Evolutionary conservation across 53 echinoderm and acorn worm species (phyloP).

Genomic region (Holothuria leucospilota): DNA sequence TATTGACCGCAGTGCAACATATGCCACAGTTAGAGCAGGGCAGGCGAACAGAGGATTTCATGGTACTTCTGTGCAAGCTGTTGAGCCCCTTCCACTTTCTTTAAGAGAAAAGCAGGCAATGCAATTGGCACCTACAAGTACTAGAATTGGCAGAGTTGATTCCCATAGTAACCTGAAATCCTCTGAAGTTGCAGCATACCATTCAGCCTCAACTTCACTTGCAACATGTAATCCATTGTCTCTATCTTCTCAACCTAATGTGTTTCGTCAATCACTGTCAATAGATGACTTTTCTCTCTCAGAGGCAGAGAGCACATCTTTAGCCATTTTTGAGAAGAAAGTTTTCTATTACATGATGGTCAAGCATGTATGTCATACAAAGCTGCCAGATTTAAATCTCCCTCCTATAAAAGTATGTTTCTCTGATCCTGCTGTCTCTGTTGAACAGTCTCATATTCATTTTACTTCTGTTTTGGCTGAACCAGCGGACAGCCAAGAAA

Average conservation of each 20-base stretch:
- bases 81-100: conserved; percentile 6
- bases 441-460: conserved; percentile 20
- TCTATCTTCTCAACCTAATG: not conserved
- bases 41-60: conserved; percentile 18
- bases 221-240: not conserved
- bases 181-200: not conserved
- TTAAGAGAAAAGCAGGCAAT: not conserved
- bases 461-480: conserved; percentile 27
- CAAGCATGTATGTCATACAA: not conserved
- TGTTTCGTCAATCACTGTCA: not conserved
- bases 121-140: not conserved
- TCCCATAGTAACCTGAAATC: not conserved
- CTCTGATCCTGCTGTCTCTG: not conserved
- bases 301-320: not conserved
- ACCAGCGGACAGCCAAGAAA: conserved; percentile 35
- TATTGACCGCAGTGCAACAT: conserved; percentile 26
- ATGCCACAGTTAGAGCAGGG: conserved; percentile 7
- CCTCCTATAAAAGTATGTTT: not conserved
- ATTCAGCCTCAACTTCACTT: not conserved
- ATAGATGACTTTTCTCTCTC: conserved; percentile 20
- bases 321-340: not conserved
- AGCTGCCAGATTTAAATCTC: not conserved
- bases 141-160: not conserved
- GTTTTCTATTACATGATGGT: conserved; percentile 33
- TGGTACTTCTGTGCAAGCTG: conserved; percentile 39